Evolutionary conservation across 2,797 vertebrate genomes (phyloP).

Genomic region (Neopelma chrysocephalum): DNA sequence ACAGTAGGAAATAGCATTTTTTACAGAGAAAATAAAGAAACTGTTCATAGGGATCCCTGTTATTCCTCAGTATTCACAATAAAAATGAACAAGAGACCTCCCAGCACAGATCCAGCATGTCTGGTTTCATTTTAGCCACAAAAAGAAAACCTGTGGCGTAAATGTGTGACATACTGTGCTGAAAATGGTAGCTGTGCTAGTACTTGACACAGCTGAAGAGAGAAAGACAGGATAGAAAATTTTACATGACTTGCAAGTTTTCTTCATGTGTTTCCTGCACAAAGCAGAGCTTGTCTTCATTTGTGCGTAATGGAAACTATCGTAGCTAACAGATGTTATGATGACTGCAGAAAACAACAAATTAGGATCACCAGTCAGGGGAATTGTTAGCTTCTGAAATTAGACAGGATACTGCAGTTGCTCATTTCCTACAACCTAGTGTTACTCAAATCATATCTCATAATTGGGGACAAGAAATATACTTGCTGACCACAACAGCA

Average conservation of each 20-base stretch:
- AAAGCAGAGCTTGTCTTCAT: not conserved
- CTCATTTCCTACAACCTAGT: not conserved
- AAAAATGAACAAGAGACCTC: not conserved
- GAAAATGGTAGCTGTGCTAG: not conserved
- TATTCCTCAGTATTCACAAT: not conserved
- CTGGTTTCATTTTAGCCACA: not conserved
- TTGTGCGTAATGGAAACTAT: not conserved
- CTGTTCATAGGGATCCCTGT: not conserved
- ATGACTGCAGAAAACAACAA: conserved; percentile 1
- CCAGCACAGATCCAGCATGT: not conserved
- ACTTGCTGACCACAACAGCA: not conserved
- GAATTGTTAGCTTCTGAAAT: not conserved
- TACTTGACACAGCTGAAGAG: not conserved
- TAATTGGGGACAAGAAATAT: not conserved
- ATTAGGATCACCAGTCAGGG: not conserved
- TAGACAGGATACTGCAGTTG: not conserved
- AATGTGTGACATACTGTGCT: not conserved
- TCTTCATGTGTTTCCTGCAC: not conserved
- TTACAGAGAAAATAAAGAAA: not conserved
- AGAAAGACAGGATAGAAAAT: not conserved
- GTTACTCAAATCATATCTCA: not conserved
- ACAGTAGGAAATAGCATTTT: not conserved
- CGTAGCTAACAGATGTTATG: not conserved
- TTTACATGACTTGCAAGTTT: not conserved
- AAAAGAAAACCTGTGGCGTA: not conserved